phyloP scores from a whole-genome alignment of 2,113 vertebrate genomes.

The Micronisus gabar region DNA sequence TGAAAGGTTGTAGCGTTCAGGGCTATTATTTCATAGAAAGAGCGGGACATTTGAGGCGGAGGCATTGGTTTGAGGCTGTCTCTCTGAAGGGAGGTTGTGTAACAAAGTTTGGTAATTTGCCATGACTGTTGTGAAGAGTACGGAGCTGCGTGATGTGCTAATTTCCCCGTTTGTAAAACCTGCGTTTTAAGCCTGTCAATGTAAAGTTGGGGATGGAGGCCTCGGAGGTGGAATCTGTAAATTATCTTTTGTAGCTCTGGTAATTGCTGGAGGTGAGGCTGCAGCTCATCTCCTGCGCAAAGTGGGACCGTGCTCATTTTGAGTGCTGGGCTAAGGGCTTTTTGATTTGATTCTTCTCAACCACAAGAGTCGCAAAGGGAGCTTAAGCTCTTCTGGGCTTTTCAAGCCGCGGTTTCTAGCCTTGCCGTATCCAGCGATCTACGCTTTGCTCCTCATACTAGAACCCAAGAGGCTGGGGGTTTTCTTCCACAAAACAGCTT shows the following conservation, averaged over 20 bases:
- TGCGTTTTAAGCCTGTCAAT: not conserved
- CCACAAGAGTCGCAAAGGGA: not conserved
- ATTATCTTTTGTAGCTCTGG: not conserved
- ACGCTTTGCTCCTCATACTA: not conserved
- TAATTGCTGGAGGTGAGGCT: not conserved
- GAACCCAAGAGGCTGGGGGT: not conserved
- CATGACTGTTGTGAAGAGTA: not conserved
- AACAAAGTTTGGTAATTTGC: not conserved
- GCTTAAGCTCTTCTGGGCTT: not conserved
- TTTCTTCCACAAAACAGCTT: not conserved
- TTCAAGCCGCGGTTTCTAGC: not conserved
- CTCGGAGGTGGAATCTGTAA: not conserved
- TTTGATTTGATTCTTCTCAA: not conserved
- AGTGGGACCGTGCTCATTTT: rapidly evolving
- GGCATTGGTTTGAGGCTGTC: not conserved
- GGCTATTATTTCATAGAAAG: not conserved
- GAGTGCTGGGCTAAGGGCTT: not conserved
- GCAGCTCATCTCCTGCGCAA: rapidly evolving
- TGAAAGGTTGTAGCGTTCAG: not conserved
- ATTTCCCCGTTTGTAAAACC: not conserved
- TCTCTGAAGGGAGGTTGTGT: not conserved
- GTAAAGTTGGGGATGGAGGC: not conserved
- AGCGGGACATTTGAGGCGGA: not conserved
- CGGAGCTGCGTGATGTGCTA: rapidly evolving
- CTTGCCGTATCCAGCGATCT: too few species aligned